Evolutionary conservation across 2,888 invertebrate species (phyloP), one percentile per base, ranked within the genome.

Genomic region (Nyleta sp.): DNA sequence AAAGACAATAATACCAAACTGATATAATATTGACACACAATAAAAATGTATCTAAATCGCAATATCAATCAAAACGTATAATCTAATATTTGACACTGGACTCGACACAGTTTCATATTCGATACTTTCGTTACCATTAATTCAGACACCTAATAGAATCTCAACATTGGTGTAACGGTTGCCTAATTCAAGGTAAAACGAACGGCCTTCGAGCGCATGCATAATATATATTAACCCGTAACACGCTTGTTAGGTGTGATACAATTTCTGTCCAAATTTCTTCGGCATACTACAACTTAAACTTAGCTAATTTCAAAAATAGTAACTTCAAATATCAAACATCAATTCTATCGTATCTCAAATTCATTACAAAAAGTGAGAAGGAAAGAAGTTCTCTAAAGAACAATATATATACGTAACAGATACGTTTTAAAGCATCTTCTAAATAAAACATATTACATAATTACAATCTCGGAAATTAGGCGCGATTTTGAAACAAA

Each of bases 131-230:
- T 48, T 68, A 42, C 15, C 65, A 33, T 15, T 33, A 13, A 55
- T 48, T 33, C 33, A 55, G 57, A 28, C 11, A 62, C 6, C 55
- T 46, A 55, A 48, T 18, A 28, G 17, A 55, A 46, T 57, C 20
- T 50, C 40, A 59, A 50, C 68, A 68, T 59, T 68, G 40, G 8
- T 24, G 28, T 40, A 68, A 48, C 50, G 46, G 53, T 68, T 68
- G 68, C 59, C 59, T 70, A 59, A 70, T 70, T 70, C 70, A 70
- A 70, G 70, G 70, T 52, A 28, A 55, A 31, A 28, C 42, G 42
- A 52, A 52, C 59, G 59, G 8, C 70, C 70, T 70, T 59, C 42
- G 33, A 22, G 1, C n/a, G 38, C 44, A 57, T 52, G 50, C 42
- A 60, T 64, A 52, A 42, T 38, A 38, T 11, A 60, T 17, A 52